Evolutionary conservation across 2,888 invertebrate species (phyloP).

Genomic region (Drosophila kambysellisi): DNA sequence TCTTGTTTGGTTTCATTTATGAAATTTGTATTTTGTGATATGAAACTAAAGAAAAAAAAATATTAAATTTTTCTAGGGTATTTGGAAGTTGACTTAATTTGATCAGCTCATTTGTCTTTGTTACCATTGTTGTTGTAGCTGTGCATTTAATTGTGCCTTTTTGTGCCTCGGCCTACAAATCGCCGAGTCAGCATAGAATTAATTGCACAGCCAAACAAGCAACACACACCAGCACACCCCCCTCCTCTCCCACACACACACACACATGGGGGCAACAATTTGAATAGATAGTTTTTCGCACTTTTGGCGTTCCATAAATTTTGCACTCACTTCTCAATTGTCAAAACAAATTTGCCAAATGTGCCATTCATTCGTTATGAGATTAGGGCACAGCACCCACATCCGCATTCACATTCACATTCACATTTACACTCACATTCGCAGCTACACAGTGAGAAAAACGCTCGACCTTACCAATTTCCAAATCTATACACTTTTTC

Average conservation of each 20-base stretch:
- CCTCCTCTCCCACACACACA: neutral
- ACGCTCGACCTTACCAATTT: neutral
- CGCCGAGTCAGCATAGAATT: conserved; percentile 75
- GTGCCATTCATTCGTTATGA: conserved; percentile 81
- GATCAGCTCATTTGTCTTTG: conserved; percentile 26
- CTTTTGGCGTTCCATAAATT: conserved; percentile 64
- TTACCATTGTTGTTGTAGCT: conserved; percentile 39
- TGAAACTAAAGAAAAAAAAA: neutral
- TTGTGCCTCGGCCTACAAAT: conserved; percentile 60
- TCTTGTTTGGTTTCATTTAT: neutral
- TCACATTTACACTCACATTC: neutral
- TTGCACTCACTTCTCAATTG: conserved; percentile 73
- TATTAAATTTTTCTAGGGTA: conserved; percentile 4
- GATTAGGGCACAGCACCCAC: conserved; percentile 63
- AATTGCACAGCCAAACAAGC: conserved; percentile 64
- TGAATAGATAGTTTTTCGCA: conserved; percentile 65
- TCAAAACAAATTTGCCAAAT: conserved; percentile 82
- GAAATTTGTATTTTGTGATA: neutral
- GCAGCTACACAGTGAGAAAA: conserved; percentile 2
- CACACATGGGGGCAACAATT: conserved; percentile 20
- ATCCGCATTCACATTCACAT: neutral
- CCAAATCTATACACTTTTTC: neutral
- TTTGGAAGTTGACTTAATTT: neutral
- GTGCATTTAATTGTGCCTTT: conserved; percentile 63
- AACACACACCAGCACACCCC: neutral